Evolutionary conservation across 2,113 vertebrate genomes (phyloP).

Genomic region (Pelusios castaneus): DNA sequence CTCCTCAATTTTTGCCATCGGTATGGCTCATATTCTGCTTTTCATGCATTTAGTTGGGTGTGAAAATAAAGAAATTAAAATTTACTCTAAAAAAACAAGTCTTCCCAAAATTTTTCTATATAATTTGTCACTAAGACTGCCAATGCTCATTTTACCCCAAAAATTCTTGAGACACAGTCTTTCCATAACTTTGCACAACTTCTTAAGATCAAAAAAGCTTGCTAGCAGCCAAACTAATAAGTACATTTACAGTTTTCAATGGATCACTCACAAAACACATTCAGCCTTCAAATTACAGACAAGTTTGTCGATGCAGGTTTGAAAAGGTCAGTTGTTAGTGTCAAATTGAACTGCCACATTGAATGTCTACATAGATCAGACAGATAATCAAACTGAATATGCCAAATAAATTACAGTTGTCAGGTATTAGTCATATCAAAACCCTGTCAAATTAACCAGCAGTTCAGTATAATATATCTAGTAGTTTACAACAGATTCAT

Average conservation of each 20-base stretch:
- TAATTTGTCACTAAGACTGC: background rate
- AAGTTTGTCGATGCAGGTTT: conserved; percentile 55
- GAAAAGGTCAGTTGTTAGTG: conserved; percentile 69
- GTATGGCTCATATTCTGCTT: background rate
- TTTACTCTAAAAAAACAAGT: background rate
- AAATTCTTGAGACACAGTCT: background rate
- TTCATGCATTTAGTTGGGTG: background rate
- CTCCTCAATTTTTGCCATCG: background rate
- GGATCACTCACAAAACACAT: conserved; percentile 48
- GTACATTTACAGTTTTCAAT: background rate
- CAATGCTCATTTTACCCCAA: background rate
- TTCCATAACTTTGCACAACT: background rate
- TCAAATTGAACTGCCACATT: conserved; percentile 51
- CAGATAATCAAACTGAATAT: conserved; percentile 50
- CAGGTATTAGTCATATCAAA: conserved; percentile 57
- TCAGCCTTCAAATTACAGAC: conserved; percentile 48
- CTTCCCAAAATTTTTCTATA: background rate
- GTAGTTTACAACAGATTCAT: conserved; percentile 37
- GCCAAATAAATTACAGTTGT: conserved; percentile 64
- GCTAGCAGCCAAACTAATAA: background rate
- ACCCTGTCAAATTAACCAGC: conserved; percentile 54
- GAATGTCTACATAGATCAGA: conserved; percentile 24
- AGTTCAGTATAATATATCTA: conserved; percentile 39
- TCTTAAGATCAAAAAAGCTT: background rate
- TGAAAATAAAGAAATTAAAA: background rate